Evolutionary conservation across 2,113 vertebrate genomes (phyloP).

Genomic region (Petroica traversi): DNA sequence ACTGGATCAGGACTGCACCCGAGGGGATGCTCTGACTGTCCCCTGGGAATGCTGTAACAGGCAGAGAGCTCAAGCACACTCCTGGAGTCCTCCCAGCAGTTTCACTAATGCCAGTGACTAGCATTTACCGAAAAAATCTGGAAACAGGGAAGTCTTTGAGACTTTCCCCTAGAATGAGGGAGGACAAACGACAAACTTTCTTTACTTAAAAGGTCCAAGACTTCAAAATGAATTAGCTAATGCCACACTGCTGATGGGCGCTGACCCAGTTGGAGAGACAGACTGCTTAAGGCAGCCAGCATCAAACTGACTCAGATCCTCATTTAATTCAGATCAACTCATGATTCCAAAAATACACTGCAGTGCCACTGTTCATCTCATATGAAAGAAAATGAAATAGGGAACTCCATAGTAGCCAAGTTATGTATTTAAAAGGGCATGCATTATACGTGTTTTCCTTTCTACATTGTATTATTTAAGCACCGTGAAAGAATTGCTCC

Average conservation of each 20-base stretch:
- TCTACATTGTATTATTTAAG: constrained; percentile 23
- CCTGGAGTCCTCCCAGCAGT: background rate
- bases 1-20: background rate
- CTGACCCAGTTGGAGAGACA: constrained; percentile 58
- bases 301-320: constrained; percentile 60
- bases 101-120: background rate
- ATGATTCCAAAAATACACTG: constrained; percentile 31
- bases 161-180: background rate
- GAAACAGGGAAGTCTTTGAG: background rate
- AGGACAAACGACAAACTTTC: constrained; percentile 31
- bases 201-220: constrained; percentile 14
- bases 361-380: constrained; percentile 17
- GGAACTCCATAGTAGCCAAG: constrained; percentile 24
- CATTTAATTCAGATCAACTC: constrained; percentile 47
- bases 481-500: background rate
- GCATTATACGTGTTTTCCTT: background rate
- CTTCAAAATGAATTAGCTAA: constrained; percentile 47
- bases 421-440: constrained; percentile 29
- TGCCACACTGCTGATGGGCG: background rate
- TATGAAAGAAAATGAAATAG: background rate
- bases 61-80: background rate
- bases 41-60: background rate
- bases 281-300: constrained; percentile 35
- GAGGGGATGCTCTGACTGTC: background rate
- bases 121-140: background rate